Evolutionary conservation across 2,797 vertebrate genomes (phyloP).

Genomic region (Heliangelus exortis): DNA sequence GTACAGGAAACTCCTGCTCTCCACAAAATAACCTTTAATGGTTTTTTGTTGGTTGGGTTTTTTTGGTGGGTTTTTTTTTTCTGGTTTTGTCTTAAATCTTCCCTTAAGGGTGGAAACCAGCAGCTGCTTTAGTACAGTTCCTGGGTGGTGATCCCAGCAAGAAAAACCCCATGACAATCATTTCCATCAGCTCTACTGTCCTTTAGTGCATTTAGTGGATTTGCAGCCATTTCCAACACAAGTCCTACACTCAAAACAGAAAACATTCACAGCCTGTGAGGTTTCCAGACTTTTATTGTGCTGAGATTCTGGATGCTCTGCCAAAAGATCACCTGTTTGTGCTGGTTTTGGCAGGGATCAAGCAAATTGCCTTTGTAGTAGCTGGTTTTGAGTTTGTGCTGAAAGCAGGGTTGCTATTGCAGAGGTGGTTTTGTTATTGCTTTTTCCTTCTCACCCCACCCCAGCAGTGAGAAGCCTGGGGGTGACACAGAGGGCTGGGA

Average conservation of each 20-base stretch:
- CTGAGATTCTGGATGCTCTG: not conserved
- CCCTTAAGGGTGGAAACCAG: not conserved
- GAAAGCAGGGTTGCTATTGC: no score
- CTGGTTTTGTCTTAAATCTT: not conserved
- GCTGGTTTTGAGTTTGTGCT: no score
- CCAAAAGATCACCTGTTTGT: not conserved
- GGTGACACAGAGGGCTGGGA: no score
- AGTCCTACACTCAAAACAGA: not conserved
- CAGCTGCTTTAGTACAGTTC: not conserved
- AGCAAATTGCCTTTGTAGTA: no score
- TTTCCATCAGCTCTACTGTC: not conserved
- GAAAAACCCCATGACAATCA: not conserved
- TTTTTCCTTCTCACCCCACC: no score
- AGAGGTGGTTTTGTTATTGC: no score
- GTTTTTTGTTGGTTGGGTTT: not conserved
- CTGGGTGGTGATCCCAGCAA: not conserved
- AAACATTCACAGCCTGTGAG: not conserved
- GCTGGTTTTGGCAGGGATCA: no score
- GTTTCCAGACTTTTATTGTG: not conserved
- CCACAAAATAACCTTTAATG: not conserved
- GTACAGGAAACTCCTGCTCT: not conserved
- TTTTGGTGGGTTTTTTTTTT: no score
- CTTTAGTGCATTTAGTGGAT: fast-evolving
- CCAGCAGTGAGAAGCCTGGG: no score
- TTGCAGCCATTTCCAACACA: fast-evolving